Conservation (phyloP, 2,888 invertebrate species). For the Ditula angustiorana region DNA sequence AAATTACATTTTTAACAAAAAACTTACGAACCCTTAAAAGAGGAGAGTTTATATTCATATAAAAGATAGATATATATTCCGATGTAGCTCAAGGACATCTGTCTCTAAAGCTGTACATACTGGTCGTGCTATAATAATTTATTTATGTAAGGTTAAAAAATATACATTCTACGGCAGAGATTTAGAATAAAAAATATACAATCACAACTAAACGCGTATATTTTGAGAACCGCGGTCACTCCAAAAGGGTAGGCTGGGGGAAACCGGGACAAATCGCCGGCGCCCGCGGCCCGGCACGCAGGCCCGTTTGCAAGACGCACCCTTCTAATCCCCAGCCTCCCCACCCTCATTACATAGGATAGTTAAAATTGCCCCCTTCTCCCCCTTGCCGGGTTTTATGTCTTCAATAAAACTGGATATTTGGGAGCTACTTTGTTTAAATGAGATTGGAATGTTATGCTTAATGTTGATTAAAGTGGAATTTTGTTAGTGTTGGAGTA, state of each 20-base stretch:
- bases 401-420: conserved; percentile 41
- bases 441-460: conserved; percentile 16
- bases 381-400: conserved; percentile 68
- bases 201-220: conserved; percentile 28
- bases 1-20: too few relatives aligned
- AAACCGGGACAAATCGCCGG: conserved; percentile 75
- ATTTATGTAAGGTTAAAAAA: too few relatives aligned
- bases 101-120: too few relatives aligned
- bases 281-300: conserved; percentile 80
- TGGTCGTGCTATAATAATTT: too few relatives aligned
- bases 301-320: conserved; percentile 82
- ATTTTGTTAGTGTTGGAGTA: not conserved
- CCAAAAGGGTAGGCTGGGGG: conserved; percentile 68
- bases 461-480: not conserved
- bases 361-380: conserved; percentile 70
- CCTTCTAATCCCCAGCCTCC: conserved; percentile 71
- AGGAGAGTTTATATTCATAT: too few relatives aligned
- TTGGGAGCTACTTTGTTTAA: conserved; percentile 28
- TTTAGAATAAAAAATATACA: not conserved
- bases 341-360: conserved; percentile 81
- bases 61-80: too few relatives aligned
- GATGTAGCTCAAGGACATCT: too few relatives aligned
- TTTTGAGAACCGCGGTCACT: conserved; percentile 56
- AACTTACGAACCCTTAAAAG: too few relatives aligned
- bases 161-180: not conserved